A percentile compares a stretch with the other conserved stretches of the same genome.
Conservation (phyloP, 2,113 vertebrate species). For the Gasterosteus aculeatus region DNA sequence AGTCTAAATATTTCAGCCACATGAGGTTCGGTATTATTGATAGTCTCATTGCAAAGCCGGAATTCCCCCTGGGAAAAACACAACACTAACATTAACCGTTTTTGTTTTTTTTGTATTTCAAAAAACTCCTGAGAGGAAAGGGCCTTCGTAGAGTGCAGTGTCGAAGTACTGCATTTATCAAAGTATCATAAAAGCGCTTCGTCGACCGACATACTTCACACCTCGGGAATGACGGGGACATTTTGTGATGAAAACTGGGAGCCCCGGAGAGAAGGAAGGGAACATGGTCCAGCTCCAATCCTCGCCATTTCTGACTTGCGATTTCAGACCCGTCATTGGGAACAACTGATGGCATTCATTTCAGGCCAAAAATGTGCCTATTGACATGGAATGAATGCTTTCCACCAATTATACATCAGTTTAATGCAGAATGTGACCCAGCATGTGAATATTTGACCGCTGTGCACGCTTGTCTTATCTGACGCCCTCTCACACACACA, state of each 20-base stretch:
- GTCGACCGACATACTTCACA: neutral
- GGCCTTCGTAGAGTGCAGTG: slow-evolving; percentile 26
- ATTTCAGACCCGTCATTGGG: slow-evolving; percentile 57
- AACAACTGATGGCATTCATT: slow-evolving; percentile 72
- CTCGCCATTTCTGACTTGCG: slow-evolving; percentile 35
- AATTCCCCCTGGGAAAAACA: slow-evolving; percentile 58
- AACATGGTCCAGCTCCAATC: slow-evolving; percentile 11
- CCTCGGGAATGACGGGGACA: neutral
- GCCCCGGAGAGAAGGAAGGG: neutral
- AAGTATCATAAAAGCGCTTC: neutral
- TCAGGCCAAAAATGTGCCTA: slow-evolving; percentile 55
- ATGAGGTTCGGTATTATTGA: slow-evolving; percentile 58
- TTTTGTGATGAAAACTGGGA: slow-evolving; percentile 13
- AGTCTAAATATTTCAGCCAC: slow-evolving; percentile 51
- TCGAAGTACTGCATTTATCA: neutral
- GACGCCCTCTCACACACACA: slow-evolving; percentile 41
- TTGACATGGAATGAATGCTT: slow-evolving; percentile 72
- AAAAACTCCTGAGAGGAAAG: slow-evolving; percentile 42
- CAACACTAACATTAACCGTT: slow-evolving; percentile 23
- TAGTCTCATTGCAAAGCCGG: slow-evolving; percentile 46
- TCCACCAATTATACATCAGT: slow-evolving; percentile 75
- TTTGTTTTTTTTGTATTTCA: neutral
- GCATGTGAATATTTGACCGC: slow-evolving; percentile 78
- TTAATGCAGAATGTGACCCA: slow-evolving; percentile 80
- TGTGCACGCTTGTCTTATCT: slow-evolving; percentile 74